Evolutionary conservation across 1,140 invertebrate genomes (phyloP), one percentile per base, ranked within the genome.

Genomic region (Papilio xuthus): DNA sequence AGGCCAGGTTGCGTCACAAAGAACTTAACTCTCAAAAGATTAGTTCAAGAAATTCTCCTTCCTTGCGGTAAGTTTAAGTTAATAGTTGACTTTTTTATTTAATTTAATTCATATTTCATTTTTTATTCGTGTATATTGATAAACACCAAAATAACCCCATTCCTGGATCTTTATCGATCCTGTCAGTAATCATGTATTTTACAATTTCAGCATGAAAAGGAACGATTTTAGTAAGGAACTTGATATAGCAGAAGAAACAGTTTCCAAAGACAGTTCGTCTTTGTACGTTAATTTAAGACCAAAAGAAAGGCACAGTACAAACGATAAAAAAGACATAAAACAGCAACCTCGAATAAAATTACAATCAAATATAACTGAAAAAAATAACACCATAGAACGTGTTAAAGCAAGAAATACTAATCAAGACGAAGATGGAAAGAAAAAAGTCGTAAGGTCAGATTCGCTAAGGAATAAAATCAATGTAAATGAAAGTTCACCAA

Each of bases 1-100:
- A 87, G 50, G 56, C 71, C 20, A 81, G 75, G n/a, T 63, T 37
- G 79, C 60, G 47, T 18, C 44, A 26, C 37, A 63, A 47, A 73
- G 71, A 56, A 47, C 72, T 56, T 20, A 56, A 76, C 53, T n/a
- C 8, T 26, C 74, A 76, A 78, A 78, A 79, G 13, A 80, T 47
- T 53, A 70, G 50, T 53, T 41, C 41, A 44, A 78, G 63, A 77
- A 60, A 50, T 80, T 79, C 80, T 77, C 67, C 69, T 42, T 47
- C 79, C 42, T 50, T 60, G 12, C 50, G 53, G 74, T 76, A 23
- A 76, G 53, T 56, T 18, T 44, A 15, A 50, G 18, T n/a, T 1
- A 60, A 60, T 18, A 53, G 47, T 50, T 50, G 15, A 18, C 18
- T n/a, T 53, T 71, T 20, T 1, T 3, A 32, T 69, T 32, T 28